A percentile compares a stretch with the other conserved stretches of the same genome.
Evolutionary conservation across 92 coral and sea anemone genomes (phyloP).

Genomic region (Heteractis magnifica): DNA sequence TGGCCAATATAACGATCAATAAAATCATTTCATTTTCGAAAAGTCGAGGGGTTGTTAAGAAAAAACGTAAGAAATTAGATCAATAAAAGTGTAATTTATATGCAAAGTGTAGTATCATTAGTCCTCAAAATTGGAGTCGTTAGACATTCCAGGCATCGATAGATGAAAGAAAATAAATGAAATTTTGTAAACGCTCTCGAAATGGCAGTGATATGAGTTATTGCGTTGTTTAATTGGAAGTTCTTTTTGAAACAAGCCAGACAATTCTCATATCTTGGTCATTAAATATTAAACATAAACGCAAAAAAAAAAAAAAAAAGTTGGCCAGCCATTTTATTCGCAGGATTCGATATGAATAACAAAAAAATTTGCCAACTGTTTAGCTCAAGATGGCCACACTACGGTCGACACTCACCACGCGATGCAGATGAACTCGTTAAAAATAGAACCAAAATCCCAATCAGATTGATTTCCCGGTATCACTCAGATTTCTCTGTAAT

Average conservation of each 20-base stretch:
- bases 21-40: not conserved
- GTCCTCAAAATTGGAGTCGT: not conserved
- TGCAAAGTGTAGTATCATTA: not conserved
- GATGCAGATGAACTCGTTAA: not conserved
- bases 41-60: not conserved
- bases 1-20: not conserved
- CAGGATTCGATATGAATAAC: not conserved
- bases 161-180: not conserved
- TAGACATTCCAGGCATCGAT: not conserved
- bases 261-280: not conserved
- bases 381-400: not conserved
- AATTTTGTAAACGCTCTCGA: not conserved
- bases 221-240: not conserved
- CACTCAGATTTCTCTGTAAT: not conserved
- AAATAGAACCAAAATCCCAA: not conserved
- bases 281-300: not conserved
- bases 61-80: not conserved
- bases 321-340: not conserved
- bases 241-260: not conserved
- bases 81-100: not conserved
- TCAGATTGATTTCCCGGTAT: not conserved
- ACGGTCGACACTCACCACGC: not conserved
- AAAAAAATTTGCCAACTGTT: not conserved
- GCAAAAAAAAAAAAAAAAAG: not conserved
- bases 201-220: not conserved